A percentile compares a stretch with the other conserved stretches of the same genome.
phyloP scores from a whole-genome alignment of 2,113 vertebrate species.

The Vombatus ursinus region DNA sequence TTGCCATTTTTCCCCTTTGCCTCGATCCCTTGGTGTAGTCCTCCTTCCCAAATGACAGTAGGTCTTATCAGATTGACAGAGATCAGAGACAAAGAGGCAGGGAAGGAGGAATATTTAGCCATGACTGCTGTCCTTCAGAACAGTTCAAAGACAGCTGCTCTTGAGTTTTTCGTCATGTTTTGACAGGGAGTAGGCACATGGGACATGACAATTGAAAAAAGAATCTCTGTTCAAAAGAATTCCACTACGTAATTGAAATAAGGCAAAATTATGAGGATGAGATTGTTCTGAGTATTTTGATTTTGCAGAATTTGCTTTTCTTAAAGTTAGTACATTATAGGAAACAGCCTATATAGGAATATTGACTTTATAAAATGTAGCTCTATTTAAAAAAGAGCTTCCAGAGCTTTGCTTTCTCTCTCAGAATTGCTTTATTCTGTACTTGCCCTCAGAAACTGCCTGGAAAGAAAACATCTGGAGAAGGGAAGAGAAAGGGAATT shows the following conservation, averaged over 20 bases:
- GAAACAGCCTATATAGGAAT: constrained; percentile 51
- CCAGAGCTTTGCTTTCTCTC: constrained; percentile 46
- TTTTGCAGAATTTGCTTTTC: constrained; percentile 55
- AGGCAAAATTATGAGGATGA: background rate
- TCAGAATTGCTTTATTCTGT: constrained; percentile 13
- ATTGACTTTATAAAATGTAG: constrained; percentile 50
- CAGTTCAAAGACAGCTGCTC: background rate
- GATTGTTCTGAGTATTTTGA: background rate
- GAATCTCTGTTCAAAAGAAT: background rate
- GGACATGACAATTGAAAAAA: background rate
- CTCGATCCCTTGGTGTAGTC: background rate
- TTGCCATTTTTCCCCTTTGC: background rate
- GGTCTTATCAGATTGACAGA: background rate
- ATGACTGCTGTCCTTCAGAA: background rate
- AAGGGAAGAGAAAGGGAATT: constrained; percentile 40
- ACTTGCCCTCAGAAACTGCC: background rate
- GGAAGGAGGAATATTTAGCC: background rate
- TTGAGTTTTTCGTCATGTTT: background rate
- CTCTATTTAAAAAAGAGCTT: constrained; percentile 38
- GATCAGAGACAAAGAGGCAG: background rate
- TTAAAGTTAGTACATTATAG: constrained; percentile 42
- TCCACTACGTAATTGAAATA: background rate
- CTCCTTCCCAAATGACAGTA: background rate
- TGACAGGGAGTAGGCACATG: background rate
- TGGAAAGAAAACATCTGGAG: background rate